A percentile compares a stretch with the other conserved stretches of the same genome.
These are phyloP conservation scores for Stichopus horrens DNA, from an alignment of 53 echinoderm and acorn worm species.

Conservation along the genomic window DNA sequence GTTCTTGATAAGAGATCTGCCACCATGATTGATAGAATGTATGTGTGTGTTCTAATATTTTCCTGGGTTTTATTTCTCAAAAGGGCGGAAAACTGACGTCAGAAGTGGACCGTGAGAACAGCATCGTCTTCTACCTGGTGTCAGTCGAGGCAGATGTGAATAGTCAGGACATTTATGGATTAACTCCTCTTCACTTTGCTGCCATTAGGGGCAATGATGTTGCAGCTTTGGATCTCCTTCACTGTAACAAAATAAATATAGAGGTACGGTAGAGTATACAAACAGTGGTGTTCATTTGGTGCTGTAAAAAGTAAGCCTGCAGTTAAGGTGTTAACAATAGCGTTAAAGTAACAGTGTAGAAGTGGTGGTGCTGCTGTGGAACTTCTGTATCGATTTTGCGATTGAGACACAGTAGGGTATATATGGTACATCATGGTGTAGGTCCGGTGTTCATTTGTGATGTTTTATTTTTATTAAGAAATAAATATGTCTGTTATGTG, in stretches of 20 bases:
- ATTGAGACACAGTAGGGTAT: too few species aligned
- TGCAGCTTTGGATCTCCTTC: conserved; percentile 72
- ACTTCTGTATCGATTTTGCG: too few species aligned
- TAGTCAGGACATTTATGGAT: conserved; percentile 78
- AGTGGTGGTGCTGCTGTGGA: too few species aligned
- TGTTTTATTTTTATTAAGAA: too few species aligned
- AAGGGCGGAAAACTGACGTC: not conserved
- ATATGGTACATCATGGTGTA: too few species aligned
- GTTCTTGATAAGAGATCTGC: not conserved
- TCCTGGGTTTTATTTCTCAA: not conserved
- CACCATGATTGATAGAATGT: not conserved
- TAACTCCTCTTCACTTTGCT: conserved; percentile 87
- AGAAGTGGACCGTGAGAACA: conserved; percentile 18
- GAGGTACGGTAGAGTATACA: conserved; percentile 56
- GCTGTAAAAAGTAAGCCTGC: too few species aligned
- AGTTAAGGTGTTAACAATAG: too few species aligned
- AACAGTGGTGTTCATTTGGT: too few species aligned
- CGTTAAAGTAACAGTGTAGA: too few species aligned
- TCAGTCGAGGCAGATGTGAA: conserved; percentile 79
- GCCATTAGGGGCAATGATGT: conserved; percentile 92
- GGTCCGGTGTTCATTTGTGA: too few species aligned
- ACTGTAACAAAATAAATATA: conserved; percentile 52
- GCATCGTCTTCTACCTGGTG: conserved; percentile 76
- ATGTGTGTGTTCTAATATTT: too few species aligned
- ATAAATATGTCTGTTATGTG: too few species aligned